Evolutionary conservation across 2,888 invertebrate genomes (phyloP), one percentile per base, ranked within the genome.

Genomic region (Lasioglossum zephyrum): DNA sequence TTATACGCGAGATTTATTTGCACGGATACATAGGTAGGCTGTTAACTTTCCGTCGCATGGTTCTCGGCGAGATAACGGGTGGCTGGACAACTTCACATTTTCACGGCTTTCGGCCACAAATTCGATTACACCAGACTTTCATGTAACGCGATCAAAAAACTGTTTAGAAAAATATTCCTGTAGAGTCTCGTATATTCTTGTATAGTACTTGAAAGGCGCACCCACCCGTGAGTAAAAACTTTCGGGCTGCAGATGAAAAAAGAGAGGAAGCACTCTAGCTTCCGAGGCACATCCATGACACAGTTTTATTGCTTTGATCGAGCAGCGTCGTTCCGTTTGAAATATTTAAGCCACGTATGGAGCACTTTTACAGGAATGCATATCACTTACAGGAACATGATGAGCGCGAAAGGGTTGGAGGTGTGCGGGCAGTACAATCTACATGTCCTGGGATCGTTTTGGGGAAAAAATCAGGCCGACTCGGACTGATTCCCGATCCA

Each of bases 251-350:
- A 86, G 77, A 85, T 74, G 84, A 70, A 79, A 85, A 85, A 84
- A 77, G 79, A 41, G 66, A 31, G 57, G 81, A 70, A 82, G 77
- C 63, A 73, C 63, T 73, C 63, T 72, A 72, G 79, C 70, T 79
- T 26, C 77, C 70, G 79, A 74, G 79, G 73, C 74, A 79, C 79
- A 86, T 86, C 74, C 81, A 31, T 85, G 86, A 82, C 86, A 86
- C 77, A 86, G 81, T 86, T 86, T 85, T 82, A 53, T 63, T 60
- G 86, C 81, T 85, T 82, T 82, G 86, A 81, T 82, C 86, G 85
- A 77, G 76, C 79, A 77, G 73, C 69, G 85, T 77, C 85, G 79
- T 79, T 85, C 79, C 31, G 70, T 77, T 39, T 74, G 60, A 79
- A 85, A 85, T 79, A 77, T 86, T 85, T 86, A 85, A 81, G 81